These are phyloP conservation scores for Papio anubis DNA, from an alignment of 2,113 vertebrate genomes.

Conservation along the genomic window DNA sequence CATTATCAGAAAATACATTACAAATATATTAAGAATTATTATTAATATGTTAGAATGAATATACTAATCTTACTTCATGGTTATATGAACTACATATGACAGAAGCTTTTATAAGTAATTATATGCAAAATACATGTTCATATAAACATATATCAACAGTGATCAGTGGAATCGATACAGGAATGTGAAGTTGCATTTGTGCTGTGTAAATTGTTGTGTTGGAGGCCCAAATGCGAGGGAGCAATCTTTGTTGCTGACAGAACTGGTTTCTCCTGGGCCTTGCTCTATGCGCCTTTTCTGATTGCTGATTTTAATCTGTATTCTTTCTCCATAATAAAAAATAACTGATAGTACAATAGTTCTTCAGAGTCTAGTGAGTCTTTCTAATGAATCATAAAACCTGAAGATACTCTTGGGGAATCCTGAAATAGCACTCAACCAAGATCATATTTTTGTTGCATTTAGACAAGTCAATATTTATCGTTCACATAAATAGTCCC, in stretches of 20 bases:
- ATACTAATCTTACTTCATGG: not conserved
- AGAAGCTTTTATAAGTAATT: not conserved
- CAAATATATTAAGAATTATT: not conserved
- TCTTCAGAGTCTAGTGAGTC: not conserved
- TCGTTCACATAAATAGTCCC: not conserved
- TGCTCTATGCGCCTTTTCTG: not conserved
- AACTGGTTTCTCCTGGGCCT: not conserved
- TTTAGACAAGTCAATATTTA: not conserved
- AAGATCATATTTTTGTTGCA: not conserved
- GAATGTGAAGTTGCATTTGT: not conserved
- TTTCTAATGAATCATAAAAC: not conserved
- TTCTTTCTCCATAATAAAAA: not conserved
- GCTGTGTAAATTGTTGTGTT: not conserved
- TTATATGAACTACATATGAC: not conserved
- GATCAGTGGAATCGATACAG: not conserved
- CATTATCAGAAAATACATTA: not conserved
- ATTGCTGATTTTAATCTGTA: not conserved
- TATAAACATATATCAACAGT: not conserved
- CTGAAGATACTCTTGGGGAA: not conserved
- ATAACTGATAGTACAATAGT: too few relatives aligned
- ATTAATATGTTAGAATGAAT: not conserved
- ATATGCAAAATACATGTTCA: not conserved
- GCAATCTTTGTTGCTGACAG: not conserved
- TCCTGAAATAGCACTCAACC: not conserved
- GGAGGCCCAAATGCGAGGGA: not conserved